Percentiles rank a stretch among this genome's conserved stretches.
phyloP scores from a whole-genome alignment of 2,888 invertebrate species.

The Epinotia ramella region DNA sequence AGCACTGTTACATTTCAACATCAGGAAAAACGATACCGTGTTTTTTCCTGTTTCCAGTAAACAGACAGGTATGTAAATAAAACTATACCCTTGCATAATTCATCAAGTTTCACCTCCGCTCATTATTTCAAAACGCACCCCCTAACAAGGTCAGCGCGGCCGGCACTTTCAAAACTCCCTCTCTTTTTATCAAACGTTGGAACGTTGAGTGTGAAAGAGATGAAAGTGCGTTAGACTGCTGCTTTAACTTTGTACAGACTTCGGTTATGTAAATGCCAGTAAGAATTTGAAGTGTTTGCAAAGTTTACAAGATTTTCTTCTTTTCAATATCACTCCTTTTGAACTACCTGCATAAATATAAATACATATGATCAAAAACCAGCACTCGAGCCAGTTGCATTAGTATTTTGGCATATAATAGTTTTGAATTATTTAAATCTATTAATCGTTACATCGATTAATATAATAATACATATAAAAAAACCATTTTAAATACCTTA shows the following conservation, averaged over 20 bases:
- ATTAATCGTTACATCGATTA: no score
- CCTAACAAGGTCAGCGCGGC: slow-evolving; percentile 32
- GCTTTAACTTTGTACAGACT: slow-evolving; percentile 20
- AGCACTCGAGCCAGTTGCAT: no score
- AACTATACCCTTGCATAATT: slow-evolving; percentile 40
- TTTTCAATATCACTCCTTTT: background rate
- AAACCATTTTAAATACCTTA: no score
- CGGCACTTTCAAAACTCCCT: background rate
- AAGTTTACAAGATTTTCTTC: background rate
- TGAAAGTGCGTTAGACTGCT: background rate
- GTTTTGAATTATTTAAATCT: no score
- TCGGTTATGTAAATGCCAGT: slow-evolving; percentile 11
- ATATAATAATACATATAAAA: no score
- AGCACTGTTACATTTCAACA: slow-evolving; percentile 19
- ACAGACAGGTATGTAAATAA: slow-evolving; percentile 36
- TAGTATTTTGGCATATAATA: no score
- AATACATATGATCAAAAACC: no score
- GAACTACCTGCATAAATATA: no score
- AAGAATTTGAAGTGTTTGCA: background rate
- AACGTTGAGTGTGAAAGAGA: slow-evolving; percentile 11
- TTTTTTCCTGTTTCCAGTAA: slow-evolving; percentile 25
- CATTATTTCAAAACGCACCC: slow-evolving; percentile 41
- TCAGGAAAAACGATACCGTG: slow-evolving; percentile 5
- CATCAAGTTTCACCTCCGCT: slow-evolving; percentile 36
- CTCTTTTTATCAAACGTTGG: background rate